phyloP scores from a whole-genome alignment of 2,888 invertebrate genomes.

The Eugnorisma glareosa region DNA sequence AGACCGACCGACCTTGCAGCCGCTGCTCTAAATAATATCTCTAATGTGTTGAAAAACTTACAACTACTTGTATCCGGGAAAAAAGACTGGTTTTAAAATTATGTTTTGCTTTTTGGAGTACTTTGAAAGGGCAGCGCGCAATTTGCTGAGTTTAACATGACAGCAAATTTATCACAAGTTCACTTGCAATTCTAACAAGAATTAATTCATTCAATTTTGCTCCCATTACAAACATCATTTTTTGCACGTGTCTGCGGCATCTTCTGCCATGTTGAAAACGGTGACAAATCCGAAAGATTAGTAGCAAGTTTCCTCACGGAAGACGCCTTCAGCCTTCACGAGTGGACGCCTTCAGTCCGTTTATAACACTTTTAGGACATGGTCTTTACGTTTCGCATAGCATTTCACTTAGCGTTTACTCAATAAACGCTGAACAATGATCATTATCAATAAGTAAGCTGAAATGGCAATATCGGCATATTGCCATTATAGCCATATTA shows the following conservation, averaged over 20 bases:
- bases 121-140: slow-evolving; percentile 9
- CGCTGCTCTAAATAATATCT: slow-evolving; percentile 59
- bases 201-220: neutral
- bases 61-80: slow-evolving; percentile 56
- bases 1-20: slow-evolving; percentile 59
- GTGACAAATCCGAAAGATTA: no score
- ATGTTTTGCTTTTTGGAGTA: slow-evolving; percentile 24
- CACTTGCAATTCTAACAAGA: neutral
- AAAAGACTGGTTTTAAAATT: slow-evolving; percentile 40
- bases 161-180: neutral
- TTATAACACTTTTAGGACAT: neutral
- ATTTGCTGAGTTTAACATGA: neutral
- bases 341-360: neutral
- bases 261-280: no score
- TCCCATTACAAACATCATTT: neutral
- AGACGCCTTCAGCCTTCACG: no score
- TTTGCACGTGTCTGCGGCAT: neutral
- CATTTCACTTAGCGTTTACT: neutral
- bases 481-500: neutral
- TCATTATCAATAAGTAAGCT: neutral
- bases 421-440: neutral
- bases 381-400: neutral
- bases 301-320: neutral
- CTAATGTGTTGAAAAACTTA: slow-evolving; percentile 60
- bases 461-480: neutral